Evolutionary conservation across 2,888 invertebrate species (phyloP).

Genomic region (Antitype chi): DNA sequence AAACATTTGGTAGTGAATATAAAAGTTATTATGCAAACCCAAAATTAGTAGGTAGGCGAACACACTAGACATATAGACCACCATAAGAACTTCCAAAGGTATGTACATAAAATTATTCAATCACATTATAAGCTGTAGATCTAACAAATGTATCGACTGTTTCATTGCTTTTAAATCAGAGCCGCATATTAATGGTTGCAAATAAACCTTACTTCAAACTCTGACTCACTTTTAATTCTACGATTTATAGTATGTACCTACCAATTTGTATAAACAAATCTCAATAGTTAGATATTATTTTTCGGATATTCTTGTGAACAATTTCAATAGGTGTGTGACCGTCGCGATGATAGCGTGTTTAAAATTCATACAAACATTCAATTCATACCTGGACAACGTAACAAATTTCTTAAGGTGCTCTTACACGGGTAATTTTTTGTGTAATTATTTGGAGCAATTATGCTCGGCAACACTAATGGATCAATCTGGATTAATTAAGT

Average conservation of each 20-base stretch:
- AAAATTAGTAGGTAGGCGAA: not conserved
- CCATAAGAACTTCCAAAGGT: slow-evolving; percentile 8
- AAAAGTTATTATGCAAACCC: not conserved
- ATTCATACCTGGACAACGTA: not conserved
- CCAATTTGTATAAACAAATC: slow-evolving; percentile 5
- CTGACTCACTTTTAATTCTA: slow-evolving; percentile 23
- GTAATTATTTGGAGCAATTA: too few species aligned
- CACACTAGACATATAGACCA: not conserved
- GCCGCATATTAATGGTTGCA: slow-evolving; percentile 34
- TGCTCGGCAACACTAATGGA: too few species aligned
- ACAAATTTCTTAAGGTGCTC: not conserved
- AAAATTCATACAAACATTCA: not conserved
- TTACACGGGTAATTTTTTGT: too few species aligned
- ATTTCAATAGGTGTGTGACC: not conserved
- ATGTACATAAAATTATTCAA: slow-evolving; percentile 37
- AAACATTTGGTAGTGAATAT: not conserved
- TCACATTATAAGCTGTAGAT: slow-evolving; percentile 18
- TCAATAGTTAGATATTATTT: not conserved
- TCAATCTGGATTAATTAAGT: too few species aligned
- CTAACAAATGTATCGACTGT: slow-evolving; percentile 41
- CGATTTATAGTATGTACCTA: slow-evolving; percentile 27
- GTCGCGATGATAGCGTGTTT: not conserved
- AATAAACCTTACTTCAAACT: slow-evolving; percentile 44
- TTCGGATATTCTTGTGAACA: not conserved
- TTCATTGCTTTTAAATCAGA: slow-evolving; percentile 48